A percentile compares a stretch with the other conserved stretches of the same genome.
Evolutionary conservation across 2,797 vertebrate genomes (phyloP).

Genomic region (Pseudochirops corinnae): DNA sequence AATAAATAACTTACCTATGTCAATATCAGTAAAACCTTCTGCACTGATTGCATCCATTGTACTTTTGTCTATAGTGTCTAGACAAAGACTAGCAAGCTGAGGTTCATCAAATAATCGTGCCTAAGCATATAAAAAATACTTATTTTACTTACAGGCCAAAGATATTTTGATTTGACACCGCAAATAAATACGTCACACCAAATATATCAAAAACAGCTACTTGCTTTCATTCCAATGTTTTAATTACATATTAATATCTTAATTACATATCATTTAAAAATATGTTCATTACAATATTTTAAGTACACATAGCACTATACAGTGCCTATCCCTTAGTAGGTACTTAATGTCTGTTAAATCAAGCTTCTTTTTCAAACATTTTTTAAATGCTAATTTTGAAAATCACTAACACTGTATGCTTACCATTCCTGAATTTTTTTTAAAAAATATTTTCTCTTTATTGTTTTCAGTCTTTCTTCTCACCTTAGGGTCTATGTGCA

Average conservation of each 20-base stretch:
- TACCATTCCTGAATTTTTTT: neutral
- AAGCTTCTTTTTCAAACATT: neutral
- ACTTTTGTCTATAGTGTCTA: constrained; percentile 88
- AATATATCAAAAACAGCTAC: constrained; percentile 44
- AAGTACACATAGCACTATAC: neutral
- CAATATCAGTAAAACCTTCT: constrained; percentile 90
- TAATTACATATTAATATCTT: neutral
- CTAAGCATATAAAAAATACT: constrained; percentile 76
- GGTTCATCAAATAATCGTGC: constrained; percentile 90
- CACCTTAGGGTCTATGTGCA: neutral
- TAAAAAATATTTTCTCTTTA: neutral
- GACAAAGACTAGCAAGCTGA: constrained; percentile 89
- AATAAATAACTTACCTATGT: constrained; percentile 84
- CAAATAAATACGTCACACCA: constrained; percentile 33
- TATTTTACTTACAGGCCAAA: constrained; percentile 2
- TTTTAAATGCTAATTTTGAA: neutral
- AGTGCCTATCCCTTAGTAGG: neutral
- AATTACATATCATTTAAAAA: neutral
- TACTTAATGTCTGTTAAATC: neutral
- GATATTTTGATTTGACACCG: constrained; percentile 15
- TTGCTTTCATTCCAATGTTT: constrained; percentile 45
- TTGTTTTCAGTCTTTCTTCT: neutral
- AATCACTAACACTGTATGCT: neutral
- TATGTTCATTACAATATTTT: neutral
- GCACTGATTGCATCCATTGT: constrained; percentile 88